Evolutionary conservation across 2,888 invertebrate genomes (phyloP).

Genomic region (Aricia artaxerxes): DNA sequence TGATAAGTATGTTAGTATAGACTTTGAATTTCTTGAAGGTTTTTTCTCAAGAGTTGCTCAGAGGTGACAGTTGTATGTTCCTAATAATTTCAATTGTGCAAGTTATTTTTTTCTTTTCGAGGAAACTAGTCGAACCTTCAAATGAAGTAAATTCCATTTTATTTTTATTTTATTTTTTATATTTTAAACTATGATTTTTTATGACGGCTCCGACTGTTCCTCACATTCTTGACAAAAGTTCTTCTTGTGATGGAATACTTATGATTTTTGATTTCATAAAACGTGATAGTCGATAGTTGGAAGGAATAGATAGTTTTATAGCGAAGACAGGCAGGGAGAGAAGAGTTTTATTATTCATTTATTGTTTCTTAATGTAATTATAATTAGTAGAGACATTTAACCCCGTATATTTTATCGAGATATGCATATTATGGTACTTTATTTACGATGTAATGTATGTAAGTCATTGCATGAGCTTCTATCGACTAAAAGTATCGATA

Average conservation of each 20-base stretch:
- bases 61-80: constrained; percentile 72
- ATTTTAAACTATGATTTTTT: constrained; percentile 53
- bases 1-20: constrained; percentile 79
- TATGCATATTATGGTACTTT: constrained; percentile 58
- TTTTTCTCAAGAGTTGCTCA: constrained; percentile 70
- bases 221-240: constrained; percentile 42
- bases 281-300: constrained; percentile 41
- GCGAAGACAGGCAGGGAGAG: constrained; percentile 50
- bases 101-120: constrained; percentile 57
- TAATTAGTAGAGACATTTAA: constrained; percentile 51
- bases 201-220: constrained; percentile 52
- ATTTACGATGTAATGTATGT: constrained; percentile 57
- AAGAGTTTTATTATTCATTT: constrained; percentile 78
- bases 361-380: constrained; percentile 68
- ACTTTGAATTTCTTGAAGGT: constrained; percentile 69
- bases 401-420: constrained; percentile 59
- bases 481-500: constrained; percentile 45
- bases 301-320: constrained; percentile 46
- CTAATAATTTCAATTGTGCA: constrained; percentile 73
- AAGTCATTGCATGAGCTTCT: constrained; percentile 66
- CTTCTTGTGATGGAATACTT: constrained; percentile 42
- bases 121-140: constrained; percentile 66
- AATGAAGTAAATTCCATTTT: constrained; percentile 51
- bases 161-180: constrained; percentile 56
- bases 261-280: constrained; percentile 40